Evolutionary conservation across 1,140 invertebrate genomes (phyloP).

Genomic region (Chironomus tepperi): DNA sequence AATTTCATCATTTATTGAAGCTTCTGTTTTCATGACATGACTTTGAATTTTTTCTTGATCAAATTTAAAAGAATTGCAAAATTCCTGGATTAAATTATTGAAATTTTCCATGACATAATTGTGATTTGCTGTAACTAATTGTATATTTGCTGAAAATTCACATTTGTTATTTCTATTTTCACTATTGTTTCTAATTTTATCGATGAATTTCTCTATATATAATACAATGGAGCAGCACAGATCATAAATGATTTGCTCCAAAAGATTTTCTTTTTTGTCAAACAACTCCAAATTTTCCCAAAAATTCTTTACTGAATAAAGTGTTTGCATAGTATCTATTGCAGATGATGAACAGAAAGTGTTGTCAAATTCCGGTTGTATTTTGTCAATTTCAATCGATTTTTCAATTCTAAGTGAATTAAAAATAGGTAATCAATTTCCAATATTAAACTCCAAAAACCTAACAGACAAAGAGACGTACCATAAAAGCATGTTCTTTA

Average conservation of each 20-base stretch:
- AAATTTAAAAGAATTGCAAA: too few species aligned
- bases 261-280: conserved; percentile 42
- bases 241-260: not conserved
- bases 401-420: conserved; percentile 30
- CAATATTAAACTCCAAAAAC: too few species aligned
- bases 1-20: too few species aligned
- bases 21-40: too few species aligned
- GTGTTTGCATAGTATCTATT: not conserved
- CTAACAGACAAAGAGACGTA: too few species aligned
- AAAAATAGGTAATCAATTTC: too few species aligned
- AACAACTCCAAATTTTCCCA: not conserved
- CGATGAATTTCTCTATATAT: conserved; percentile 73
- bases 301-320: not conserved
- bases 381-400: not conserved
- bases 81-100: too few species aligned
- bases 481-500: too few species aligned
- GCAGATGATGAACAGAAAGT: not conserved
- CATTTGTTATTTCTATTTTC: conserved; percentile 53
- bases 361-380: not conserved
- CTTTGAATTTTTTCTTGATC: too few species aligned
- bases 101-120: conserved; percentile 69
- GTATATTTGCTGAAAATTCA: conserved; percentile 82
- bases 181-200: conserved; percentile 53
- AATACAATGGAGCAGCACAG: conserved; percentile 67
- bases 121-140: conserved; percentile 92